These are phyloP conservation scores for Peromyscus leucopus DNA, from an alignment of 2,113 vertebrate species.

Conservation along the genomic window DNA sequence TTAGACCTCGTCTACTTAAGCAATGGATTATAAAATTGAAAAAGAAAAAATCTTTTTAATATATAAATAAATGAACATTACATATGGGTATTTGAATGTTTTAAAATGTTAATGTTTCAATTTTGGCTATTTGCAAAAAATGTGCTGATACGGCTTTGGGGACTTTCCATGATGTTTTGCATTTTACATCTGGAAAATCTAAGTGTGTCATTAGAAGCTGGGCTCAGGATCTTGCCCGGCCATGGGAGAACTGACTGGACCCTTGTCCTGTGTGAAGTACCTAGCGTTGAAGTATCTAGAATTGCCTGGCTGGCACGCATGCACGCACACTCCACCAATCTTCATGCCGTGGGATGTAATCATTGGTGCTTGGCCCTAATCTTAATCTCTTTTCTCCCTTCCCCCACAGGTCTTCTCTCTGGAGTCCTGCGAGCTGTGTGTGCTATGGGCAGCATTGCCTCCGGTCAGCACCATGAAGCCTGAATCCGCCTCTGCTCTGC, in stretches of 20 bases:
- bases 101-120: slow-evolving; percentile 40
- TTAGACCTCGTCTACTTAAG: background rate
- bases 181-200: slow-evolving; percentile 30
- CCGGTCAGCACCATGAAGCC: slow-evolving; percentile 85
- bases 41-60: slow-evolving; percentile 59
- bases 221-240: background rate
- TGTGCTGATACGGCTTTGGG: background rate
- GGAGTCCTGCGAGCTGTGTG: slow-evolving; percentile 77
- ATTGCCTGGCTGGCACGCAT: background rate
- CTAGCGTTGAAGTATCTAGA: background rate
- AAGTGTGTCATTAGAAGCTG: background rate
- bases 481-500: slow-evolving; percentile 74
- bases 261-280: background rate
- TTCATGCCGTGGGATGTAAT: background rate
- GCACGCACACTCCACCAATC: fast-evolving
- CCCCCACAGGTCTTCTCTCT: slow-evolving; percentile 51
- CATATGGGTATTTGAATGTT: background rate
- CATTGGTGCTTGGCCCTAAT: background rate
- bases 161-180: background rate
- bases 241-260: fast-evolving
- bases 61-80: slow-evolving; percentile 52
- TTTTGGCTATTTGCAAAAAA: background rate
- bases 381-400: slow-evolving; percentile 7
- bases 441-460: slow-evolving; percentile 78
- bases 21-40: background rate